A percentile compares a stretch with the other conserved stretches of the same genome.
phyloP scores from a whole-genome alignment of 2,888 invertebrate genomes.

The Cheilosia urbana region DNA sequence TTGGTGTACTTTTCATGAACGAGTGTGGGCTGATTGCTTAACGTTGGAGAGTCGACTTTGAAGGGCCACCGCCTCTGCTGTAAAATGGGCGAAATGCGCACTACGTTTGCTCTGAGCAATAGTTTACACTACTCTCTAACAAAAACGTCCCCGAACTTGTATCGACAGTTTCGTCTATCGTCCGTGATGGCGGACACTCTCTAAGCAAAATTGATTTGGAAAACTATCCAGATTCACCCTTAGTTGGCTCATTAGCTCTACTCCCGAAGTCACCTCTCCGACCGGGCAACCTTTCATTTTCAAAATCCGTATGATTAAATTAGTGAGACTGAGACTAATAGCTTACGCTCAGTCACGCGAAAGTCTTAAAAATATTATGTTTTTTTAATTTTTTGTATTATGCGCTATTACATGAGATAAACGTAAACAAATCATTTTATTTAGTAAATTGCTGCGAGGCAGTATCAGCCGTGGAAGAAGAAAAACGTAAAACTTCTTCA shows the following conservation, averaged over 20 bases:
- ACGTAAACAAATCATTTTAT: conserved; percentile 11
- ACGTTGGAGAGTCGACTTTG: too few species aligned
- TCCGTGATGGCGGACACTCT: too few species aligned
- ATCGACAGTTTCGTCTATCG: too few species aligned
- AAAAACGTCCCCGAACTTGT: too few species aligned
- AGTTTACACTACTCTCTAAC: too few species aligned
- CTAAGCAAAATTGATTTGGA: too few species aligned
- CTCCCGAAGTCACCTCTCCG: not conserved
- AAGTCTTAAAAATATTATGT: conserved; percentile 47
- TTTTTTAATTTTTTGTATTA: conserved; percentile 19
- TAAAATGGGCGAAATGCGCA: too few species aligned
- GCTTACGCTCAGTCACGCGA: conserved; percentile 28
- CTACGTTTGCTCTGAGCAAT: too few species aligned
- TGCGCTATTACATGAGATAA: conserved; percentile 22
- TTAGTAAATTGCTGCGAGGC: conserved; percentile 40
- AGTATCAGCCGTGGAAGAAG: conserved; percentile 2
- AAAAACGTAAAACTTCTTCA: conserved; percentile 17
- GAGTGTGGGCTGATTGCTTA: too few species aligned
- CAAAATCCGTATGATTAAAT: conserved; percentile 16
- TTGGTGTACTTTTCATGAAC: too few species aligned
- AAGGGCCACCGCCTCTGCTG: too few species aligned
- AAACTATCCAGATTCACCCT: not conserved
- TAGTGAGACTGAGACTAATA: conserved; percentile 43
- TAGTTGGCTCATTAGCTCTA: too few species aligned
- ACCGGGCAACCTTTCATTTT: conserved; percentile 2